phyloP scores from a whole-genome alignment of 2,888 invertebrate genomes.

The Malacosoma neustria region DNA sequence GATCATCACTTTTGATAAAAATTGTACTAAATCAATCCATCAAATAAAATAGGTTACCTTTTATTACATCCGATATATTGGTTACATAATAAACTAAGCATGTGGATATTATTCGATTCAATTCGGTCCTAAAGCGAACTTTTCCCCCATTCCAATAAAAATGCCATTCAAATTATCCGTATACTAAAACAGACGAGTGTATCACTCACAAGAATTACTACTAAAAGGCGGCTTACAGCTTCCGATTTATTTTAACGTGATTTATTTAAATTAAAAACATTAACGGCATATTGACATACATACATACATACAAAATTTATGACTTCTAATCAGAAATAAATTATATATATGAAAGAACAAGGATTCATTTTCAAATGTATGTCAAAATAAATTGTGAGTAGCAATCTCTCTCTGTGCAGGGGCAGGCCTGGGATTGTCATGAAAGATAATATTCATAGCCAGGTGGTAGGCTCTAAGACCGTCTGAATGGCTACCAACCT shows the following conservation, averaged over 20 bases:
- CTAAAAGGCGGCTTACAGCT: constrained; percentile 19
- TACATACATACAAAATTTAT: too few species aligned
- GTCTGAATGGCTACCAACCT: too few species aligned
- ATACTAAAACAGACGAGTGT: constrained; percentile 55
- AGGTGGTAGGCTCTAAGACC: too few species aligned
- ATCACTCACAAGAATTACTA: constrained; percentile 60
- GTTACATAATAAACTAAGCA: neutral
- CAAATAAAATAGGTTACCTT: constrained; percentile 3
- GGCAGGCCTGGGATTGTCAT: too few species aligned
- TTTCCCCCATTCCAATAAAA: constrained; percentile 44
- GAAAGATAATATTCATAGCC: too few species aligned
- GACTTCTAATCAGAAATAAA: too few species aligned
- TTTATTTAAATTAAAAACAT: neutral
- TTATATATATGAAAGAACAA: too few species aligned
- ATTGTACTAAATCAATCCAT: constrained; percentile 11
- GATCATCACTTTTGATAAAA: too few species aligned
- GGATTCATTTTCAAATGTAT: too few species aligned
- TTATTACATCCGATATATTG: constrained; percentile 14
- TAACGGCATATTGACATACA: too few species aligned
- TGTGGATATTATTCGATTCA: constrained; percentile 23
- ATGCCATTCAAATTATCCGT: constrained; percentile 59
- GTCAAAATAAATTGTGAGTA: too few species aligned
- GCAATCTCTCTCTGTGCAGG: too few species aligned
- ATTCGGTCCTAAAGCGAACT: constrained; percentile 39
- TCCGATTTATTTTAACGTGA: constrained; percentile 13